Evolutionary conservation across 2,888 invertebrate genomes (phyloP).

Genomic region (Glaucopsyche alexis): DNA sequence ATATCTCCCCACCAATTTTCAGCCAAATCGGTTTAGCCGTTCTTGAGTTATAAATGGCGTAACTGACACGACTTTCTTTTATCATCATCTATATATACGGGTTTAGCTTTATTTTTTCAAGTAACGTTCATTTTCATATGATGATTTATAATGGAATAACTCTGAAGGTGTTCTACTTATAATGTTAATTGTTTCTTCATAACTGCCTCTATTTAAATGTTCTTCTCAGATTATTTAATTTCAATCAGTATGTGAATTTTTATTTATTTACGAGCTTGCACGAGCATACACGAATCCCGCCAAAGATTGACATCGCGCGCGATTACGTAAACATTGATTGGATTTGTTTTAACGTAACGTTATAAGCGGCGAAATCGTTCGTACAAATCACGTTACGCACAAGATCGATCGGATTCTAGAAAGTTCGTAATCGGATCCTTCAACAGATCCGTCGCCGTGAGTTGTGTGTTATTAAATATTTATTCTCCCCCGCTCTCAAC

Average conservation of each 20-base stretch:
- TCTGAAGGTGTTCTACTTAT: background rate
- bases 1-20: no score
- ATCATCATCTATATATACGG: no score
- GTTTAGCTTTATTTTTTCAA: no score
- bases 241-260: no score
- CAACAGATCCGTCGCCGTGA: slow-evolving; percentile 28
- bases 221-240: no score
- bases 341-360: slow-evolving; percentile 11
- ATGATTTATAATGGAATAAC: background rate
- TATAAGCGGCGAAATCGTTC: background rate
- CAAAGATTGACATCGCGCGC: background rate
- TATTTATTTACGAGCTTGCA: no score
- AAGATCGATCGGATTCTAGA: slow-evolving; percentile 21
- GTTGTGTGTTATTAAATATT: slow-evolving; percentile 33
- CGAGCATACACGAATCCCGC: background rate
- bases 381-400: slow-evolving; percentile 19
- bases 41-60: no score
- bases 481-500: slow-evolving; percentile 28
- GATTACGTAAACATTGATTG: background rate
- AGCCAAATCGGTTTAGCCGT: no score
- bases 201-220: no score
- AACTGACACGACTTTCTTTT: no score
- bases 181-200: no score
- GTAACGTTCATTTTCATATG: no score
- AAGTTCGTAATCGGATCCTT: slow-evolving; percentile 27